Base-by-base conservation (phyloP, 2,797 vertebrate species). In the Argya squamiceps region DNA sequence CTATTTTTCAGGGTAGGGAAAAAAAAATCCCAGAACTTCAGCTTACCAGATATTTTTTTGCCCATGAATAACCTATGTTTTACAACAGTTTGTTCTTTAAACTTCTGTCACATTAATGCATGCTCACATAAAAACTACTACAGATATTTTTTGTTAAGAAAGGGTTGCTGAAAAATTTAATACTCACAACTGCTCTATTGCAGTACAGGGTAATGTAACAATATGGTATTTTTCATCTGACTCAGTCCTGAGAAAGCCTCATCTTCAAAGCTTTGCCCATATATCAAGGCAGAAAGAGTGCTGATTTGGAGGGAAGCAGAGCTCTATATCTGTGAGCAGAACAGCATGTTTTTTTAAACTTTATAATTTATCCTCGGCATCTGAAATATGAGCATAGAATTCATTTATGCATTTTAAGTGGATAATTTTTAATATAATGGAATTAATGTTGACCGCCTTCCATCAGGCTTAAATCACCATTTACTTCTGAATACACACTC, bases 131-230 rank as follows among this genome's bases (percentile, higher is more conserved):
- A 7, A 81, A 71, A 49, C 44, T 22, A 4, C 29, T 68, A 11
- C 14, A 36, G 62, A 5, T 44, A 19, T 15, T 56, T 80, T 50
- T 53, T 65, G 13, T n/a, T 44, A 34, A 15, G 44, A 34, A 71
- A 77, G 71, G 6, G 12, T 34, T 39, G 18, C 24, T 82, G 47
- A 79, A 84, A 95, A 69, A 32, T 39, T 3, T 64, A 34, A 68
- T 83, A 44, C 29, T 78, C 27, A 36, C 0, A 0, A n/a, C 29
- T 71, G 34, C 27, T 23, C 24, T 37, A 2, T 34, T 29, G 44
- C 41, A 44, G 10, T 41, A n/a, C 4, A 36, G 18, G 6, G 7
- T n/a, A 13, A 6, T 4, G 2, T 32, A 68, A 46, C 30, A 64
- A 29, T 44, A 46, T 2, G 4, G 4, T 52, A 71, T 78, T 93